A percentile compares a stretch with the other conserved stretches of the same genome.
Conservation (phyloP, 2,888 invertebrate species). For the Leucophenga montana region DNA sequence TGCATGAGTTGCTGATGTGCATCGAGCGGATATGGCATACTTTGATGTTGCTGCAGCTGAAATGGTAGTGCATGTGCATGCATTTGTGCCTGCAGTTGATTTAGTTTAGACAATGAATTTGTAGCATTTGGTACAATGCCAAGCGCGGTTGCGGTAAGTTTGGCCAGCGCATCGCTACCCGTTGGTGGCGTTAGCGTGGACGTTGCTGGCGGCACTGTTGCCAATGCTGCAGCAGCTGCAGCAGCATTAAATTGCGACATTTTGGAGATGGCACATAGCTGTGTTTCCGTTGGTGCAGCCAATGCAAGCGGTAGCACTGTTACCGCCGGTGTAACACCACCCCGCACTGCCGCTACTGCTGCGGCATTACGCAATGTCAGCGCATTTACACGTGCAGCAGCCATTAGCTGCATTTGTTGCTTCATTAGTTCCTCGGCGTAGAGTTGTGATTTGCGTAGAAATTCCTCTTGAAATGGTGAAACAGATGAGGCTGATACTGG, state of each 20-base stretch:
- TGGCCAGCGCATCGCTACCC: slow-evolving; percentile 63
- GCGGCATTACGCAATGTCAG: slow-evolving; percentile 56
- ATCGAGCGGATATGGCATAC: no score
- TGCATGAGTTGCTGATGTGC: no score
- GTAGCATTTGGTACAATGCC: slow-evolving; percentile 46
- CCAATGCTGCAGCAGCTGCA: slow-evolving; percentile 61
- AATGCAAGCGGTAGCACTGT: slow-evolving; percentile 47
- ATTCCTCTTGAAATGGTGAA: slow-evolving; percentile 71
- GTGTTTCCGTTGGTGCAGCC: slow-evolving; percentile 74
- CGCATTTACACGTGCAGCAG: slow-evolving; percentile 71
- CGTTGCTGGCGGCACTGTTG: no score
- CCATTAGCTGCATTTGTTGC: slow-evolving; percentile 73
- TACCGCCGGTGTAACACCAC: slow-evolving; percentile 34
- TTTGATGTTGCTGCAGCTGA: slow-evolving; percentile 35
- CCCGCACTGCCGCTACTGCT: slow-evolving; percentile 21
- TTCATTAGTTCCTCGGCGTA: slow-evolving; percentile 73
- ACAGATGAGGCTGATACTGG: slow-evolving; percentile 36
- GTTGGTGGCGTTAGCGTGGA: slow-evolving; percentile 42
- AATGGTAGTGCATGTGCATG: slow-evolving; percentile 64
- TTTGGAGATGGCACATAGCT: slow-evolving; percentile 80
- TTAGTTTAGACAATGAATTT: slow-evolving; percentile 51
- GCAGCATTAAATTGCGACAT: slow-evolving; percentile 73
- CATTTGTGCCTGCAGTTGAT: slow-evolving; percentile 63
- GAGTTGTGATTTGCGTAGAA: slow-evolving; percentile 72
- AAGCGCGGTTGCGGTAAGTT: slow-evolving; percentile 69